phyloP scores from a whole-genome alignment of 2,797 vertebrate species.

The Rhinichthys osculus region DNA sequence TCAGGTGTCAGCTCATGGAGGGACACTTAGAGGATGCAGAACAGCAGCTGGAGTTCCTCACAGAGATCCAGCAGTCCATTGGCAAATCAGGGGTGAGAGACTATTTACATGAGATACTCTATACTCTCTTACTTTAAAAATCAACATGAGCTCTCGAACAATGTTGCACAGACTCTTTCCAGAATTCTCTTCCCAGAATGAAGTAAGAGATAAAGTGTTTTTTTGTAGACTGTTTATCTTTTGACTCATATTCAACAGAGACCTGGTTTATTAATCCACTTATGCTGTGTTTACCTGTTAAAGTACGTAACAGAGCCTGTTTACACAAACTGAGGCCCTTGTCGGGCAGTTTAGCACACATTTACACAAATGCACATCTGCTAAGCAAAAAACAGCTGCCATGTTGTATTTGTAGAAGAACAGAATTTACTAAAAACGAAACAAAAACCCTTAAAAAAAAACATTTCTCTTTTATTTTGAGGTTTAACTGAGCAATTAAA shows the following conservation, averaged over 20 bases:
- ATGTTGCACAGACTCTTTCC: background rate
- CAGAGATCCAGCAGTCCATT: constrained; percentile 92
- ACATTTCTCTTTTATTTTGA: background rate
- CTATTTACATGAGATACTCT: background rate
- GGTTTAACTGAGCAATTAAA: background rate
- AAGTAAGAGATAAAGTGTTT: background rate
- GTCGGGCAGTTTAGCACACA: background rate
- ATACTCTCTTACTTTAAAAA: background rate
- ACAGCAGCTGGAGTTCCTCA: constrained; percentile 94
- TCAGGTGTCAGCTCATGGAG: constrained; percentile 90
- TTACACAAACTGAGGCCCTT: constrained; percentile 20
- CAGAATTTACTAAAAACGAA: background rate
- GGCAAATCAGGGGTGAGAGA: constrained; percentile 89
- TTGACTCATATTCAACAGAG: constrained; percentile 1
- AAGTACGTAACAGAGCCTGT: background rate
- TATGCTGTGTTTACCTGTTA: constrained; percentile 21
- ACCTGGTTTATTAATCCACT: constrained; percentile 34
- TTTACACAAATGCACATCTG: constrained; percentile 6
- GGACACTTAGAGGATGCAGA: constrained; percentile 91
- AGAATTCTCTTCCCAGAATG: background rate
- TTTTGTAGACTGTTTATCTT: background rate
- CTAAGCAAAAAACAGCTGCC: background rate
- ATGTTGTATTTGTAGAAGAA: background rate
- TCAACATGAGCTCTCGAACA: background rate
- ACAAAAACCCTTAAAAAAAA: background rate